These are phyloP conservation scores for Diarsia mendica DNA, from an alignment of 2,888 invertebrate species.

Conservation along the genomic window DNA sequence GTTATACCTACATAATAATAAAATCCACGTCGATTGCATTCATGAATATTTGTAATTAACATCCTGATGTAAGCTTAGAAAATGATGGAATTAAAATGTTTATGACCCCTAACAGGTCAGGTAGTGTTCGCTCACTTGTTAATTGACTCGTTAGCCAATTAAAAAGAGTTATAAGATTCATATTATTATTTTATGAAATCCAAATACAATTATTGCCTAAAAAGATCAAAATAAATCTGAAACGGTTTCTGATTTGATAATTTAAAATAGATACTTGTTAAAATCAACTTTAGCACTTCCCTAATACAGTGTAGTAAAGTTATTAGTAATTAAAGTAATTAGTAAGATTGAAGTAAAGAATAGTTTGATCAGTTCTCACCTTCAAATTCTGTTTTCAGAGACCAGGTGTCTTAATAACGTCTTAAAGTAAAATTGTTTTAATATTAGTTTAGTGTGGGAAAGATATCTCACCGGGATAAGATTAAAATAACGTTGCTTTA, in stretches of 20 bases:
- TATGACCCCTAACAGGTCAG: background rate
- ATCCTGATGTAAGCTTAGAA: slow-evolving; percentile 15
- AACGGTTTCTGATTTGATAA: background rate
- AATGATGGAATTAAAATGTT: slow-evolving; percentile 28
- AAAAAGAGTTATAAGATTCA: too few species aligned
- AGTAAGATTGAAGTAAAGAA: too few species aligned
- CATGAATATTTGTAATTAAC: slow-evolving; percentile 52
- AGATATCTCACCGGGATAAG: too few species aligned
- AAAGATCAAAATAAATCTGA: background rate
- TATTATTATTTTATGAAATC: background rate
- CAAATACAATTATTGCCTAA: background rate
- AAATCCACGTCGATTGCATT: slow-evolving; percentile 43
- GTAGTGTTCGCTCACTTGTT: background rate
- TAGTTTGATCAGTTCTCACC: background rate
- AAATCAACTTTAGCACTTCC: background rate
- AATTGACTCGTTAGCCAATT: background rate
- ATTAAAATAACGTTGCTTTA: too few species aligned
- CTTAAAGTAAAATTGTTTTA: too few species aligned
- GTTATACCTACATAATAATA: slow-evolving; percentile 50
- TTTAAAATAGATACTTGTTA: background rate
- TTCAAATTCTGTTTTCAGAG: background rate
- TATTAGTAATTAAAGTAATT: too few species aligned
- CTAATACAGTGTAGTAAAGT: too few species aligned
- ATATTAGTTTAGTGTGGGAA: too few species aligned
- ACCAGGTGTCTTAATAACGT: background rate